Evolutionary conservation across 2,888 invertebrate genomes (phyloP).

Genomic region (Diloba caeruleocephala): DNA sequence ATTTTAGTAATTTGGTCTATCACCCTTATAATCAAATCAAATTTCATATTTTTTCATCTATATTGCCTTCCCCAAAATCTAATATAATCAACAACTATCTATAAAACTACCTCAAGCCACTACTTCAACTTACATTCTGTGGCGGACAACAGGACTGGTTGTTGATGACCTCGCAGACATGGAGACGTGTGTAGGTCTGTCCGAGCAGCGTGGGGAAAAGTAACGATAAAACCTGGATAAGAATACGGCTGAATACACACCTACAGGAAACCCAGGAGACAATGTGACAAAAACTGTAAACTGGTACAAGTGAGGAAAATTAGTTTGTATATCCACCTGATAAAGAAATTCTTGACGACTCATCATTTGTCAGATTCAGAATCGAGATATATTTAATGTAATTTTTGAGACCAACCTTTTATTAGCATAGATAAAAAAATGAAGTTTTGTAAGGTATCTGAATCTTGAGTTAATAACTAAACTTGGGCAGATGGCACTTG

Average conservation of each 20-base stretch:
- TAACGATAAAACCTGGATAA: constrained; percentile 77
- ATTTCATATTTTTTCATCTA: background rate
- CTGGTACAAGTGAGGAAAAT: background rate
- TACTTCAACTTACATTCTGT: constrained; percentile 82
- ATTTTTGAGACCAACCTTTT: background rate
- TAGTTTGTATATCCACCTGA: too few relatives aligned
- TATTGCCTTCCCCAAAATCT: constrained; percentile 26
- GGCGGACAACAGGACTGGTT: constrained; percentile 95
- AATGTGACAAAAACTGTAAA: constrained; percentile 33
- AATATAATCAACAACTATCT: constrained; percentile 14
- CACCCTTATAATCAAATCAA: too few relatives aligned
- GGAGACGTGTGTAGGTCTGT: constrained; percentile 97
- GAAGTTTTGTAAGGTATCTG: too few relatives aligned
- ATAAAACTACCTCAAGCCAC: constrained; percentile 41
- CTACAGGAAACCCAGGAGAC: constrained; percentile 2
- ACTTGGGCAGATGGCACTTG: too few relatives aligned
- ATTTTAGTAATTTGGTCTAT: background rate
- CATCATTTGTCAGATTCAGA: background rate
- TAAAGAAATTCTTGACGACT: too few relatives aligned
- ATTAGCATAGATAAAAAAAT: too few relatives aligned
- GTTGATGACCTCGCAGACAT: constrained; percentile 96
- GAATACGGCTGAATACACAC: constrained; percentile 49
- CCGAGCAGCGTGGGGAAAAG: constrained; percentile 82
- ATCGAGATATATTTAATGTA: background rate
- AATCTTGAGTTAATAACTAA: too few relatives aligned